Percentiles rank a stretch among this genome's conserved stretches.
phyloP scores from a whole-genome alignment of 2,888 invertebrate species.

The Meganola albula region DNA sequence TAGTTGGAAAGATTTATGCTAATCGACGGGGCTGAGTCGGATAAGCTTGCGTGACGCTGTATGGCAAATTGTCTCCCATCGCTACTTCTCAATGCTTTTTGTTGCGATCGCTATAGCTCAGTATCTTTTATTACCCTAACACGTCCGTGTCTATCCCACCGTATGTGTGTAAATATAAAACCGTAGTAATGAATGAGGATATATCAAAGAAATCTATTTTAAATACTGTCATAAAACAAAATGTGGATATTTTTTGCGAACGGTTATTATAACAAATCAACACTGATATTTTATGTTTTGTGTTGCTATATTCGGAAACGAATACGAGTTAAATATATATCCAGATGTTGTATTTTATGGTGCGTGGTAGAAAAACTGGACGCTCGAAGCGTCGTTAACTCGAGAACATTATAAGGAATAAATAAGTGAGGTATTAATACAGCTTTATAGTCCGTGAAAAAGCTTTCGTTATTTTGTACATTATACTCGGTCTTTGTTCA shows the following conservation, averaged over 20 bases:
- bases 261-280: constrained; percentile 32
- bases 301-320: constrained; percentile 51
- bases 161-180: constrained; percentile 36
- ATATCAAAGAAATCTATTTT: too few relatives aligned
- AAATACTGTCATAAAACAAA: constrained; percentile 23
- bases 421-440: constrained; percentile 71
- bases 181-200: constrained; percentile 21
- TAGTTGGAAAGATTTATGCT: constrained; percentile 77
- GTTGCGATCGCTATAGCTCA: constrained; percentile 46
- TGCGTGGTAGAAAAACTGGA: constrained; percentile 66
- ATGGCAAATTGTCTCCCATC: constrained; percentile 71
- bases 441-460: constrained; percentile 72
- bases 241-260: constrained; percentile 24
- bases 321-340: constrained; percentile 50
- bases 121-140: constrained; percentile 44
- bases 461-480: constrained; percentile 62
- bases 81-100: constrained; percentile 59
- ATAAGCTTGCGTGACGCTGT: constrained; percentile 72
- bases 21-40: constrained; percentile 70
- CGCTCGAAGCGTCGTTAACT: constrained; percentile 68
- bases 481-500: constrained; percentile 44
- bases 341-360: constrained; percentile 68
- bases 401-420: constrained; percentile 73
- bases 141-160: constrained; percentile 38
- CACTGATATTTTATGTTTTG: constrained; percentile 41